These are phyloP conservation scores for Bubo blakistoni DNA, from an alignment of 2,113 vertebrate species.

Conservation along the genomic window DNA sequence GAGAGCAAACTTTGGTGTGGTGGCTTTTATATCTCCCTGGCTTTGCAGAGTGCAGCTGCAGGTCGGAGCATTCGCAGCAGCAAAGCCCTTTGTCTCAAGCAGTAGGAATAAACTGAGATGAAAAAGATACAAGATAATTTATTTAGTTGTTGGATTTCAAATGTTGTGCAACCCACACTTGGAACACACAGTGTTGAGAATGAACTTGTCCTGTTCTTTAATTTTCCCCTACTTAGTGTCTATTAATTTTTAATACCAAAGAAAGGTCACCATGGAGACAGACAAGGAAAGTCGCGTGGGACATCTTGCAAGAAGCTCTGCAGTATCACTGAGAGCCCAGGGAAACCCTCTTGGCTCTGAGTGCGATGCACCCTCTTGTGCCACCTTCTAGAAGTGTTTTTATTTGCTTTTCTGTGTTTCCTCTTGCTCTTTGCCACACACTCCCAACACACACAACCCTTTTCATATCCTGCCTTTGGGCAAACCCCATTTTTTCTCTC, in stretches of 20 bases:
- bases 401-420: neutral
- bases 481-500: neutral
- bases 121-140: neutral
- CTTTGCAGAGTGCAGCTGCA: neutral
- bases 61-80: neutral
- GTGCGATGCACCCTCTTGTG: accelerated
- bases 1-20: neutral
- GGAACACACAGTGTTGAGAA: neutral
- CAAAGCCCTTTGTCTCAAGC: neutral
- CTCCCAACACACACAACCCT: neutral
- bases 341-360: neutral
- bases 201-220: neutral
- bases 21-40: neutral
- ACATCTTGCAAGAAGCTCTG: neutral
- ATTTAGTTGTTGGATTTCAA: neutral
- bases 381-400: neutral
- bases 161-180: neutral
- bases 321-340: neutral
- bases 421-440: neutral
- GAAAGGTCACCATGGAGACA: neutral
- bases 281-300: accelerated
- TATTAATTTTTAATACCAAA: neutral
- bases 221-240: neutral
- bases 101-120: constrained; percentile 8
- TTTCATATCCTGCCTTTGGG: neutral